Evolutionary conservation across 2,113 vertebrate genomes (phyloP), one percentile per base, ranked within the genome.

Genomic region (Ceuthmochares aereus): DNA sequence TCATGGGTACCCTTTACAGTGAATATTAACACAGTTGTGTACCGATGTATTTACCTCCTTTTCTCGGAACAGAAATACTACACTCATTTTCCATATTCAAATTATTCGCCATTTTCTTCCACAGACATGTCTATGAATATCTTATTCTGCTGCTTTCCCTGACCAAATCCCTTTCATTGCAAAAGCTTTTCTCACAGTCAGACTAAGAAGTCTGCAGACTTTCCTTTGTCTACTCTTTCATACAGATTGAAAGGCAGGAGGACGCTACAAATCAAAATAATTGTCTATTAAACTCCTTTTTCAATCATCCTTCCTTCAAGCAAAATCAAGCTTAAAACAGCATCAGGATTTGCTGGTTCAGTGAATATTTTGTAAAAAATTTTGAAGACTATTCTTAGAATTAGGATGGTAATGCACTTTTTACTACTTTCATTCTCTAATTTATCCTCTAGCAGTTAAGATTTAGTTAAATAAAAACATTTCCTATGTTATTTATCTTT

Each of bases 281-380:
- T 84, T 84, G 89, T 82, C 34, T 72, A 25, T 68, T 82, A 52
- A n/a, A 73, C 19, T 36, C 22, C 34, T 83, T 78, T 47, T 47
- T 70, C 43, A 75, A 49, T 58, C 9, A 60, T 40, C n/a, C 85
- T 72, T 32, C 17, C 29, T 62, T 91, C 62, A 73, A 90, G 58
- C 23, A 95, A 95, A 95, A 87, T 52, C 49, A 89, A 91, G 14
- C 54, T 90, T 82, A 83, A 90, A 90, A 93, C 78, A 87, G 62
- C 15, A 89, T 52, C 62, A 72, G 16, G 6, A 64, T 87, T 69
- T 75, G 5, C 32, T 68, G 21, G 13, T 64, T 72, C 56, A 72
- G 15, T 68, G 23, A 82, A 12, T 75, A 26, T 8, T 63, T 1
- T 1, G 29, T 17, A n/a, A 94, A 89, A 90, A 58, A 19, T 13